Evolutionary conservation across 2,113 vertebrate species (phyloP).

Genomic region (Callopanchax toddi): DNA sequence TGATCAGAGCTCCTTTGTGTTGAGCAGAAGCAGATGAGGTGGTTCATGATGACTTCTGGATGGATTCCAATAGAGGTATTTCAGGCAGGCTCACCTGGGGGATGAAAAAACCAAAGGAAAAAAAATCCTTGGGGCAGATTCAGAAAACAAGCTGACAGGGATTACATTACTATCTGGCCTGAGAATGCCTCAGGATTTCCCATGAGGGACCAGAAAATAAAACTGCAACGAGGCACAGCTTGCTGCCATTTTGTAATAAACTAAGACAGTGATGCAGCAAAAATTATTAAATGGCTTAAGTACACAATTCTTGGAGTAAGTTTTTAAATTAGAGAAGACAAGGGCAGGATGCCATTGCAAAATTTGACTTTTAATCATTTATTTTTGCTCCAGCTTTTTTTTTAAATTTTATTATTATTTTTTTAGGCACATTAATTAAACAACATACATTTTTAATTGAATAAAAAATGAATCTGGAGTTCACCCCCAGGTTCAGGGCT

Average conservation of each 20-base stretch:
- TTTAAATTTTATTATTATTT: no score
- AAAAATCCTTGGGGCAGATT: conserved; percentile 20
- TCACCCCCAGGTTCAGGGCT: no score
- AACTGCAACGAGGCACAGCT: neutral
- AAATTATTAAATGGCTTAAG: neutral
- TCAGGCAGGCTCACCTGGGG: conserved; percentile 35
- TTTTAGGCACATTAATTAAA: no score
- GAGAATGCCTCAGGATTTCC: conserved; percentile 11
- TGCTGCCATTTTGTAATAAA: neutral
- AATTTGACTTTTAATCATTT: no score
- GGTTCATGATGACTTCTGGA: conserved; percentile 24
- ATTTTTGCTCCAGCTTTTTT: no score
- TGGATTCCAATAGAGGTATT: conserved; percentile 30
- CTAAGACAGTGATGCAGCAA: neutral
- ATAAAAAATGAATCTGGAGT: no score
- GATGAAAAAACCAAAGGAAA: conserved; percentile 7
- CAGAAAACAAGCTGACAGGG: conserved; percentile 28
- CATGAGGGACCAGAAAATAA: conserved; percentile 8
- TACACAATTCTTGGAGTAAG: neutral
- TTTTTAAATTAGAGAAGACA: no score
- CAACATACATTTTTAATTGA: no score
- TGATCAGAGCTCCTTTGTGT: conserved; percentile 24
- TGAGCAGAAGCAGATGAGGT: conserved; percentile 37
- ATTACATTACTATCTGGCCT: conserved; percentile 27
- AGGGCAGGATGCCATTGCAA: no score